Percentiles rank a stretch among this genome's conserved stretches.
These are phyloP conservation scores for Pterois miles DNA, from an alignment of 2,797 vertebrate genomes.

Conservation along the genomic window DNA sequence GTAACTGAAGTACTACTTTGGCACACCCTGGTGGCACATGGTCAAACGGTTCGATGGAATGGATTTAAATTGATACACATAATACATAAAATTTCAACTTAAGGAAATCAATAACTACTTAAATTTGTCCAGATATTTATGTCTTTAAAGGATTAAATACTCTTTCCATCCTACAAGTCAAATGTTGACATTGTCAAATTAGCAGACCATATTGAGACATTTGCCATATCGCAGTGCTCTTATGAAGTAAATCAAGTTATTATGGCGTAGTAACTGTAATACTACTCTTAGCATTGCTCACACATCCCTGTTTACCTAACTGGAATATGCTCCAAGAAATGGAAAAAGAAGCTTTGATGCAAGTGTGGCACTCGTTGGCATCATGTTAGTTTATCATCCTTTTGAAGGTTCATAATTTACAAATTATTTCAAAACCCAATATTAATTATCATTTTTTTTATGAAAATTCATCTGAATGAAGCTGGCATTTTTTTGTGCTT, in stretches of 20 bases:
- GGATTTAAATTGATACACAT: background rate
- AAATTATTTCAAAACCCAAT: background rate
- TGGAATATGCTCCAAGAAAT: too few species aligned
- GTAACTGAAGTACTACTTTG: background rate
- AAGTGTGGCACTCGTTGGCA: background rate
- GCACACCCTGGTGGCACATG: background rate
- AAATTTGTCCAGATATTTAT: background rate
- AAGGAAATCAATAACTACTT: background rate
- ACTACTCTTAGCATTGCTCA: background rate
- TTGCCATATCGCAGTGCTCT: background rate
- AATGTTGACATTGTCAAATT: background rate
- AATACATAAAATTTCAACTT: background rate
- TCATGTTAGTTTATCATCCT: background rate
- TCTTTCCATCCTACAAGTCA: background rate
- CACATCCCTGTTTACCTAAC: background rate
- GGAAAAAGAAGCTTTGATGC: background rate
- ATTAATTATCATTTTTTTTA: background rate
- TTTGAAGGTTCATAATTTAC: background rate
- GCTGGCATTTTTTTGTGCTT: background rate
- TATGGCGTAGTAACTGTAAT: background rate
- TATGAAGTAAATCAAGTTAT: background rate
- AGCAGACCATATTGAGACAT: background rate
- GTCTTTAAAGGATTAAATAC: background rate
- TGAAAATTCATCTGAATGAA: background rate
- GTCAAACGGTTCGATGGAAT: background rate